Base-by-base conservation (phyloP, 2,113 vertebrate genomes). In the Mustela lutreola region DNA sequence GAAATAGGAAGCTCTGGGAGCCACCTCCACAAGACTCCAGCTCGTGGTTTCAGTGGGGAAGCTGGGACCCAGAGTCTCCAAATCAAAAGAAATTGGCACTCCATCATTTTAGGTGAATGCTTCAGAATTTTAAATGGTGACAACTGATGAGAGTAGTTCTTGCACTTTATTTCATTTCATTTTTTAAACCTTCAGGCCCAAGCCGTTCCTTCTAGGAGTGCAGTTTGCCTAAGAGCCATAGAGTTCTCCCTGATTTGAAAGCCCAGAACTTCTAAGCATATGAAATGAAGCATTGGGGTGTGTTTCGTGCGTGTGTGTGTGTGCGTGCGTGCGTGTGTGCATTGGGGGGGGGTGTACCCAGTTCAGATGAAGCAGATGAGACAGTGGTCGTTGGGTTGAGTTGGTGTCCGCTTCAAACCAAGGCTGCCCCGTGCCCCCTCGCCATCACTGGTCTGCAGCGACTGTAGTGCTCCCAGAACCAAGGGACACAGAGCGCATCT, bases 111-210 rank as follows among this genome's bases (percentile, higher is more conserved):
- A 71, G 42, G 31, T 75, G 48, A 91, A 65, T 12, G 11, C 21
- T 67, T 15, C 42, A 75, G 39, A 91, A 82, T 76, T 78, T 96
- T 82, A 85, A 80, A 16, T 39, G 15, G 19, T 78, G 14, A 7
- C 53, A n/a, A 76, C 39, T 65, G 60, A 76, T 80, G 70, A 92
- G 60, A 85, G 22, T 45, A 62, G 71, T 76, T 83, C 28, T 86
- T 67, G 22, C n/a, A 28, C 58, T 78, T 78, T 26, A 24, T 76
- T 87, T 65, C 24, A 79, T 60, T 65, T 58, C n/a, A 63, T 81
- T 76, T 28, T 80, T 94, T 63, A 83, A 93, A 75, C 19, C 8
- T 14, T 19, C 8, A 81, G n/a, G 24, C 56, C 16, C 75, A 53
- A 65, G 4, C 7, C 36, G 1, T 24, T 24, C 24, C 33, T 85